Conservation (phyloP, 2,113 vertebrate genomes). For the Maccullochella peelii region DNA sequence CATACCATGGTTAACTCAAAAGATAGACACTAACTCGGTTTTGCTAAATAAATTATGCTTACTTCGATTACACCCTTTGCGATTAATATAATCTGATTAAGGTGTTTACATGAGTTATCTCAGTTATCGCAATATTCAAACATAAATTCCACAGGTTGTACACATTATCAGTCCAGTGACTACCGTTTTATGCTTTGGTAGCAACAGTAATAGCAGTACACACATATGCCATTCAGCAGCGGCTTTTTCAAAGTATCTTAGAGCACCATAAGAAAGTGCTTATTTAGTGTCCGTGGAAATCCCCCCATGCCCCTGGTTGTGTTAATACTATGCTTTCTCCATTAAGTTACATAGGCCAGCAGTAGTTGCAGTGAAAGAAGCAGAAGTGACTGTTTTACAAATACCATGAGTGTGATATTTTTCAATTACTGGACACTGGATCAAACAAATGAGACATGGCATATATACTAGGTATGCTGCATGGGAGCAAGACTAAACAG, state of each 20-base stretch:
- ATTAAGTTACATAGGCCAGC: not conserved
- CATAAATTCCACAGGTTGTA: not conserved
- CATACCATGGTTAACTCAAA: not conserved
- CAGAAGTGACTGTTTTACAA: not conserved
- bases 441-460: not conserved
- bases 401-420: not conserved
- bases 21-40: not conserved
- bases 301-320: slow-evolving; percentile 2
- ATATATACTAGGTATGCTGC: not conserved
- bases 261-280: slow-evolving; percentile 20
- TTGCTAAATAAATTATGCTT: not conserved
- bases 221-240: slow-evolving; percentile 4
- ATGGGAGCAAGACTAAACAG: slow-evolving; percentile 2
- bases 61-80: not conserved
- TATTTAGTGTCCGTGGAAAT: slow-evolving; percentile 40
- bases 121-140: slow-evolving; percentile 9
- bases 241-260: slow-evolving; percentile 31
- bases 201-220: slow-evolving; percentile 14
- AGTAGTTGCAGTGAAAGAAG: not conserved
- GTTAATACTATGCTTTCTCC: slow-evolving; percentile 23
- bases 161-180: not conserved
- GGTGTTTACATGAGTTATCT: not conserved
- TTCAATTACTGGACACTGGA: not conserved
- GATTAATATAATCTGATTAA: not conserved
- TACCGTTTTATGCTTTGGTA: not conserved